These are phyloP conservation scores for Drosophila atripex DNA, from an alignment of 2,888 invertebrate species.

Conservation along the genomic window DNA sequence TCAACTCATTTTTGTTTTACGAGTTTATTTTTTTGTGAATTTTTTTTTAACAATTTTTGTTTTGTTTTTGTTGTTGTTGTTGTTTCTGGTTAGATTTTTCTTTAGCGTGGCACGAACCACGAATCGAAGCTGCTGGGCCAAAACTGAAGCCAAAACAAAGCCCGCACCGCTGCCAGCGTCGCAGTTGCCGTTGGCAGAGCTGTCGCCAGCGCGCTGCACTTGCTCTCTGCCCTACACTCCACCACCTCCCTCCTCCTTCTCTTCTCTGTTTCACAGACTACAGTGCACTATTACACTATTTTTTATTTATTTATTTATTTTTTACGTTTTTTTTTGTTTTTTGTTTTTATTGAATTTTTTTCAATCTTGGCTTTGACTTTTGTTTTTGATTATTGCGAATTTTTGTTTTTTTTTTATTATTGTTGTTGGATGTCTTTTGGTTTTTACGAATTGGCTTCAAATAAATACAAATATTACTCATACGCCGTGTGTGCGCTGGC, in stretches of 20 bases:
- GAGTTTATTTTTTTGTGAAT: not conserved
- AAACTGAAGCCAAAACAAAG: constrained; percentile 50
- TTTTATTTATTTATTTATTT: constrained; percentile 12
- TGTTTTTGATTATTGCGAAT: not conserved
- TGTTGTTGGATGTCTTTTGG: not conserved
- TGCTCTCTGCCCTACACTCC: constrained; percentile 26
- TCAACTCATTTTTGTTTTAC: constrained; percentile 1
- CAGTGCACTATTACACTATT: constrained; percentile 8
- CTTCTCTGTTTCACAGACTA: not conserved
- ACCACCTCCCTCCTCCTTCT: constrained; percentile 8
- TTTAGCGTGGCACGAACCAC: constrained; percentile 57
- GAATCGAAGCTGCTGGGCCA: constrained; percentile 54
- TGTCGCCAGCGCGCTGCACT: constrained; percentile 46
- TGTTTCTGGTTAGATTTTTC: constrained; percentile 7
- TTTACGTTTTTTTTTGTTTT: too few relatives aligned
- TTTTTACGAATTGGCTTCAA: constrained; percentile 3
- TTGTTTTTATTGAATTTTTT: not conserved
- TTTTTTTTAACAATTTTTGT: not conserved
- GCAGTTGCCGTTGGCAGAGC: constrained; percentile 57
- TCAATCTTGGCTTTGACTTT: constrained; percentile 21
- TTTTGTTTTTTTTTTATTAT: constrained; percentile 2
- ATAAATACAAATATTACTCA: constrained; percentile 36
- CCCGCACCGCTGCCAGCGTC: constrained; percentile 35
- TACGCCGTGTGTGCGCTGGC: constrained; percentile 55
- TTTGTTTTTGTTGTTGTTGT: not conserved